A percentile compares a stretch with the other conserved stretches of the same genome.
Conservation (phyloP, 2,113 vertebrate genomes). For the Charadrius vociferus region DNA sequence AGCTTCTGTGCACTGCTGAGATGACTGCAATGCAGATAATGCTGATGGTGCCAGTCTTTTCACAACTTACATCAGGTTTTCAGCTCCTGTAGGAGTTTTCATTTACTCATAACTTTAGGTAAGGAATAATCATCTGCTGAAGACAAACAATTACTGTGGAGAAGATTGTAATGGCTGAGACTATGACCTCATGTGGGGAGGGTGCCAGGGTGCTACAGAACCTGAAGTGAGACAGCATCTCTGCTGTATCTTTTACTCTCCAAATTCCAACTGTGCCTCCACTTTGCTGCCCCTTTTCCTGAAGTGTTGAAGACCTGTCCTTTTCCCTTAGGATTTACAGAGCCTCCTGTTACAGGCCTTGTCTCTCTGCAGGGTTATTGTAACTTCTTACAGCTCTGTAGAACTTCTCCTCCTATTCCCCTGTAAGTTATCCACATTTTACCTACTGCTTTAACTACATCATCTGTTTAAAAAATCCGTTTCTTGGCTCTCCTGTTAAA, state of each 20-base stretch:
- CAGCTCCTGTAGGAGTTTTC: neutral
- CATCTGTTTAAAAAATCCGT: neutral
- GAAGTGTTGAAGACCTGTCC: neutral
- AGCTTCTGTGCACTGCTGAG: neutral
- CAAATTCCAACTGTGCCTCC: neutral
- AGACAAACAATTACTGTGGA: neutral
- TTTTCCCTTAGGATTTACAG: neutral
- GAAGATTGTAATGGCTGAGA: neutral
- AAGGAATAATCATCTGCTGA: neutral
- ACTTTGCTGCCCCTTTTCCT: neutral
- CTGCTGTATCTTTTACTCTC: neutral
- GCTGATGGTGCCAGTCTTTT: neutral
- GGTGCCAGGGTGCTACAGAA: neutral
- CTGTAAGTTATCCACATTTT: neutral
- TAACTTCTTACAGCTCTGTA: neutral
- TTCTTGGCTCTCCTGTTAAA: slow-evolving; percentile 42
- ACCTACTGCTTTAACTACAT: neutral
- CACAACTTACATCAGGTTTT: slow-evolving; percentile 3
- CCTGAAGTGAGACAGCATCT: neutral
- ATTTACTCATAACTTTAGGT: neutral
- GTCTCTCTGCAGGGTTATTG: neutral
- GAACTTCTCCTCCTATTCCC: neutral
- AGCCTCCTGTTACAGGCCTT: neutral
- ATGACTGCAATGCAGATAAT: slow-evolving; percentile 60
- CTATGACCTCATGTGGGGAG: neutral